Percentiles rank a stretch among this genome's conserved stretches.
phyloP scores from a whole-genome alignment of 2,888 invertebrate species.

The Tyria jacobaeae region DNA sequence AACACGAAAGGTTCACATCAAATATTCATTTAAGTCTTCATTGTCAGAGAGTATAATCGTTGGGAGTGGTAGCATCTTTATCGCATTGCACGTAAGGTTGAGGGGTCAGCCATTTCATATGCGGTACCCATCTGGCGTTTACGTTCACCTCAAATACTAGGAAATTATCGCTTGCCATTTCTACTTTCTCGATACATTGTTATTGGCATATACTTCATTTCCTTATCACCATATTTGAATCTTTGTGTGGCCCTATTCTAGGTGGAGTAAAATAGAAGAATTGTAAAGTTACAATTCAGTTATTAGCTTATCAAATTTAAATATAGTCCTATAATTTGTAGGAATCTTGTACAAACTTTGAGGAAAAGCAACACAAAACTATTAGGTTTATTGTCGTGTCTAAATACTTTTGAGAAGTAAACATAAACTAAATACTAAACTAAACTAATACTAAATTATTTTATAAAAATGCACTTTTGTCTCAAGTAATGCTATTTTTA shows the following conservation, averaged over 20 bases:
- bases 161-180: conserved; percentile 58
- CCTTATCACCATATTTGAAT: background rate
- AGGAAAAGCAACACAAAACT: no score
- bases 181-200: conserved; percentile 62
- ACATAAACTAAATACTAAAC: no score
- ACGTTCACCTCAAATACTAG: conserved; percentile 51
- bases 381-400: no score
- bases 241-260: no score
- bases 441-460: no score
- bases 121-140: conserved; percentile 58
- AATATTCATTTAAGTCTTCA: conserved; percentile 7
- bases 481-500: no score
- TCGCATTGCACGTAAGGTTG: conserved; percentile 52
- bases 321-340: no score
- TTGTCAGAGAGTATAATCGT: conserved; percentile 24
- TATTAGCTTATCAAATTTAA: no score
- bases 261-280: background rate
- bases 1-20: conserved; percentile 1
- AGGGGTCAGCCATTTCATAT: conserved; percentile 52
- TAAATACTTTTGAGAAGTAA: no score
- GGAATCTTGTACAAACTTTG: no score
- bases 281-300: no score
- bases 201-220: conserved; percentile 19
- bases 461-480: no score
- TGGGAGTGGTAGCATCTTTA: conserved; percentile 34